Base-by-base conservation (phyloP, 2,113 vertebrate species). In the Pseudorectes ferrugineus region DNA sequence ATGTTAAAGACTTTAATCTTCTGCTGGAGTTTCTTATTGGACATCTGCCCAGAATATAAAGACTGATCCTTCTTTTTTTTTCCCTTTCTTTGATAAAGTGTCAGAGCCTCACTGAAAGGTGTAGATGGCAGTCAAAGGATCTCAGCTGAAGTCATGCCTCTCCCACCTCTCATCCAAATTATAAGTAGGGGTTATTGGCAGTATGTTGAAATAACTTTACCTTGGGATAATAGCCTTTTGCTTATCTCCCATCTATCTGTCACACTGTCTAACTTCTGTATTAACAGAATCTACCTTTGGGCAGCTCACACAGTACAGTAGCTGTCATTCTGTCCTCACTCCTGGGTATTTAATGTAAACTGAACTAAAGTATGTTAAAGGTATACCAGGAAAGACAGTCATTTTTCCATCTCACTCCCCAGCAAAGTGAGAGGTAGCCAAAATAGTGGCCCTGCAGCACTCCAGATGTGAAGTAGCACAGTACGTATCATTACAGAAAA, bases 301-400 rank as follows among this genome's bases (percentile, higher is more conserved):
- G 98, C 98, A 95, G 96, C 93, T 98, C 96, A 97, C 97, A 97
- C 66, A 95, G 94, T 96, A 97, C 77, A 97, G 95, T 96, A 97
- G 96, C 98, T 98, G 98, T 98, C 98, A 98, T 98, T 98, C 98
- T 98, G 94, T 97, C 97, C 92, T 97, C 97, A 97, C 97, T 97
- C 92, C 91, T 55, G 90, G 95, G 94, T 97, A 97, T 97, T 96
- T 97, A 96, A 96, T 97, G 97, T 96, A 98, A 98, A 93, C 96
- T 93, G 88, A 97, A 93, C 97, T 97, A 88, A 98, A 98, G 95
- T 98, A 97, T 97, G 96, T 48, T 96, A 94, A 95, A 96, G 84
- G 81, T 96, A 90, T 89, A 95, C 92, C 81, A 94, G 71, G 86
- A 91, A 90, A 96, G 89, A 96, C 57, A 95, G 90, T 76, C 70